Percentiles rank a stretch among this genome's conserved stretches.
Conservation (phyloP, 2,888 invertebrate genomes). For the Nineta flava region DNA sequence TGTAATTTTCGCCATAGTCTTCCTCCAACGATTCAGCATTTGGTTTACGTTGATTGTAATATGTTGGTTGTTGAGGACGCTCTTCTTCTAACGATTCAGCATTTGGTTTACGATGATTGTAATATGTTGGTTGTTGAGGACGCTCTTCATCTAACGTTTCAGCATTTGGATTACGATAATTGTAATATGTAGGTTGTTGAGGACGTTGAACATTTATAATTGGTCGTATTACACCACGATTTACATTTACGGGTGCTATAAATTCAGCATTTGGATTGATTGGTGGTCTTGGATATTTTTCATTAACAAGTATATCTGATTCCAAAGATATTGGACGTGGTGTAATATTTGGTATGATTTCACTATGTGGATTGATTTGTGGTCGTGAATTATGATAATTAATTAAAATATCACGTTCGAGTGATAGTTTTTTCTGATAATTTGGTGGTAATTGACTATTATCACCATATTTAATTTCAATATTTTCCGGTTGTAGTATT, state of each 20-base stretch:
- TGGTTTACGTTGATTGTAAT: background rate
- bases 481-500: constrained; percentile 5
- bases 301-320: constrained; percentile 30
- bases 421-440: constrained; percentile 24
- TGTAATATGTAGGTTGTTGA: constrained; percentile 24
- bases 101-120: constrained; percentile 2
- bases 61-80: background rate
- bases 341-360: constrained; percentile 28
- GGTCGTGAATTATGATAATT: constrained; percentile 55
- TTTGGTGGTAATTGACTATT: constrained; percentile 16
- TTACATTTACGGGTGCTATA: constrained; percentile 18
- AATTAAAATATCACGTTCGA: constrained; percentile 51
- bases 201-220: constrained; percentile 25
- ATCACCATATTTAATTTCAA: constrained; percentile 8
- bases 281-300: constrained; percentile 29
- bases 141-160: constrained; percentile 5
- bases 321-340: constrained; percentile 19
- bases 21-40: constrained; percentile 6
- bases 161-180: constrained; percentile 12
- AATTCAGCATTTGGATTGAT: constrained; percentile 29
- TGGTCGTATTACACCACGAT: constrained; percentile 35
- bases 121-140: no score
- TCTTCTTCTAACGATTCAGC: constrained; percentile 5
- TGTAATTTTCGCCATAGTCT: background rate
- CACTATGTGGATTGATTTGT: constrained; percentile 50